Conservation (phyloP, 2,113 vertebrate genomes). For the Perca schrenkii region DNA sequence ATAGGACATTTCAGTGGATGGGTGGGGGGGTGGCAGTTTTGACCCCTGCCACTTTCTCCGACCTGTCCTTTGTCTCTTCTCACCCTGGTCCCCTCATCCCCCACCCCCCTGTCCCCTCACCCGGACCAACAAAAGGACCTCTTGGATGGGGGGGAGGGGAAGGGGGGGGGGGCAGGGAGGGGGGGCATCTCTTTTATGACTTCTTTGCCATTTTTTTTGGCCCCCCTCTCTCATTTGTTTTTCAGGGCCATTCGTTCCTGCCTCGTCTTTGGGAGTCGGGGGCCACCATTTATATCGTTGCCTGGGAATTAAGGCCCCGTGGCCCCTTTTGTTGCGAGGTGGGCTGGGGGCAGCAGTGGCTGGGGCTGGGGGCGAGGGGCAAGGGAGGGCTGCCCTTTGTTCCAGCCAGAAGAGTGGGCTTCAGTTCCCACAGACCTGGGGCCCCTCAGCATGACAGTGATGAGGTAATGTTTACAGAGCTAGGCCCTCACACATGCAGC, state of each 20-base stretch:
- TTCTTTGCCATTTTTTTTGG: conserved; percentile 74
- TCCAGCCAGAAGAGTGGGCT: conserved; percentile 87
- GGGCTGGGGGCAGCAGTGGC: conserved; percentile 71
- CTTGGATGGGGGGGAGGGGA: conserved; percentile 52
- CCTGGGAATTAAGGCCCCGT: conserved; percentile 90
- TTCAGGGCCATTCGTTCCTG: conserved; percentile 71
- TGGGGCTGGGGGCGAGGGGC: conserved; percentile 72
- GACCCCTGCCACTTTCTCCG: conserved; percentile 88
- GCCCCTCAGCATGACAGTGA: conserved; percentile 59
- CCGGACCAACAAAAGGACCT: conserved; percentile 64
- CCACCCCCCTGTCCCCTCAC: conserved; percentile 57
- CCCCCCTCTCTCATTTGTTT: conserved; percentile 36
- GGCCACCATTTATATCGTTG: conserved; percentile 91
- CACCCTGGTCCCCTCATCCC: conserved; percentile 81
- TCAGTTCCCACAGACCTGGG: conserved; percentile 88
- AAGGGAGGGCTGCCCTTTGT: conserved; percentile 88
- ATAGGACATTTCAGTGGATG: conserved; percentile 69
- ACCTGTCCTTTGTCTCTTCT: conserved; percentile 85
- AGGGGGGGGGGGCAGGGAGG: neutral
- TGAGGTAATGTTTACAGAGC: conserved; percentile 86
- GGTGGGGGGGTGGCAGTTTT: conserved; percentile 71
- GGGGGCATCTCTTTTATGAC: conserved; percentile 77
- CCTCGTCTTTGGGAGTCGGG: conserved; percentile 76
- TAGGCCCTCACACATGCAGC: conserved; percentile 55
- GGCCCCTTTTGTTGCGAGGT: conserved; percentile 88